Percentiles rank a stretch among this genome's conserved stretches.
Conservation (phyloP, 2,888 invertebrate species). For the Dermolepida albohirtum region DNA sequence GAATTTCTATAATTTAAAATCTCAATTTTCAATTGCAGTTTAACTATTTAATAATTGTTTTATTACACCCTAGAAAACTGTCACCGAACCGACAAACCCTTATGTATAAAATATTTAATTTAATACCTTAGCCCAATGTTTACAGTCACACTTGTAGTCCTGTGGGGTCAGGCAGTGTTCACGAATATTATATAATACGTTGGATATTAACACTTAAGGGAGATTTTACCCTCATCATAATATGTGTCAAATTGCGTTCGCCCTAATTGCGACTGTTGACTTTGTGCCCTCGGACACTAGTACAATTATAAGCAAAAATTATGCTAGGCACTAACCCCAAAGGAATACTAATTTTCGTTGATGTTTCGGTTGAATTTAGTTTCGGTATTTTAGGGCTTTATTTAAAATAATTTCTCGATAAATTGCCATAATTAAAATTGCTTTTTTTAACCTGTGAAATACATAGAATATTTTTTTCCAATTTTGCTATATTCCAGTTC, state of each 20-base stretch:
- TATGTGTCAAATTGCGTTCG: conserved; percentile 33
- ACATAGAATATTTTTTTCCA: no score
- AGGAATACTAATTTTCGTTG: no score
- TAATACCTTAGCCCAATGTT: conserved; percentile 10
- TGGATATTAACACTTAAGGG: conserved; percentile 22
- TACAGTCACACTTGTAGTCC: conserved; percentile 5
- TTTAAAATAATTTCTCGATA: no score
- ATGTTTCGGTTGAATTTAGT: conserved; percentile 1
- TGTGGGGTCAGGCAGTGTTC: conserved; percentile 9
- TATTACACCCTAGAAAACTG: background rate
- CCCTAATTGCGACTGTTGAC: conserved; percentile 28
- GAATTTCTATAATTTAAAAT: conserved; percentile 1
- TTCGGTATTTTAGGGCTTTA: background rate
- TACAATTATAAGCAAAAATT: background rate
- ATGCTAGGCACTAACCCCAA: background rate
- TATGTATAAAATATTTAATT: conserved; percentile 27
- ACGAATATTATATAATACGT: conserved; percentile 22
- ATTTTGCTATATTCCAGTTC: no score
- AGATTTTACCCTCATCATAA: conserved; percentile 30
- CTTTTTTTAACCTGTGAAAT: no score
- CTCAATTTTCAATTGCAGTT: conserved; percentile 6
- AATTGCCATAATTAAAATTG: no score
- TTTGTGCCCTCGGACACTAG: background rate
- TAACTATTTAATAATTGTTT: conserved; percentile 4
- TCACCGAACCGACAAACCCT: conserved; percentile 11